Base-by-base conservation (phyloP, 2,888 invertebrate genomes). In the Baccha elongata region DNA sequence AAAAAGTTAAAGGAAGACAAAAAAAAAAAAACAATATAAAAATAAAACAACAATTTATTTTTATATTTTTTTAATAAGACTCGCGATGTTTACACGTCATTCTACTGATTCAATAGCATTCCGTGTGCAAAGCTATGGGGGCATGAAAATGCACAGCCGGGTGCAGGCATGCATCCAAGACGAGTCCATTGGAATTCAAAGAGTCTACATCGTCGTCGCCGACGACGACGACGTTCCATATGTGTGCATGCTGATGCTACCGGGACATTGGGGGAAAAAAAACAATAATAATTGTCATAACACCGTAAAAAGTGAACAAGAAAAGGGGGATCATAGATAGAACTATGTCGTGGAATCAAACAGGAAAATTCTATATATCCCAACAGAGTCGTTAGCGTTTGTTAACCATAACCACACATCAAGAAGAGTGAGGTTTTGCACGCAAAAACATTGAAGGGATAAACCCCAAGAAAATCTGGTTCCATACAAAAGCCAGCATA, bases 251-350 rank as follows among this genome's bases (percentile, higher is more conserved):
- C 29, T 52, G n/a, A n/a, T n/a, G 44, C 44, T 13, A 23, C 6
- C 13, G 7, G 10, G n/a, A 6, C 11, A n/a, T 32, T 13, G 42
- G 71, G 32, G 17, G 2, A 7, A n/a, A 19, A 17, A 76, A 81
- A 83, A 83, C 81, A 83, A 83, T 83, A 83, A 83, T 76, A 83
- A 81, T 81, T 81, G 76, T 76, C 76, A 83, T 83, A 83, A 72
- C 81, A 67, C 62, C 50, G 60, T 58, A 58, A 58, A 58, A 58
- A 58, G 58, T 58, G 15, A 42, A 58, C 26, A 37, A 13, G 6
- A 23, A 19, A n/a, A 21, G 35, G 15, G 19, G 23, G 26, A 21
- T 53, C 19, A 53, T 35, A 7, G 35, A 60, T 15, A 35, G 7
- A 37, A 67, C 19, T 42, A 58, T 53, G 32, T 21, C 11, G 21